Conservation (phyloP, 2,888 invertebrate genomes). For the Limnephilus rhombicus region DNA sequence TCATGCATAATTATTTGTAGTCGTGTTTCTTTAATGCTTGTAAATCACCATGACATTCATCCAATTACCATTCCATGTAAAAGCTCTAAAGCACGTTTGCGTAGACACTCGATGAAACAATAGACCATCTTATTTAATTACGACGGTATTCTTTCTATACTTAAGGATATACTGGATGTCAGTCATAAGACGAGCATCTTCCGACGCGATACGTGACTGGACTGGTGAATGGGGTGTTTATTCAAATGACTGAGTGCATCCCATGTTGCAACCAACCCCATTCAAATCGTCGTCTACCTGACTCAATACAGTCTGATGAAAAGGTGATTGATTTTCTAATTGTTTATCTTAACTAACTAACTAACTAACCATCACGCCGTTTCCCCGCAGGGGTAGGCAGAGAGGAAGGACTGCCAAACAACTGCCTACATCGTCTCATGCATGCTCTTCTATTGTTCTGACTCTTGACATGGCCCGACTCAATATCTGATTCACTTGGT, state of each 20-base stretch:
- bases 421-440: too few relatives aligned
- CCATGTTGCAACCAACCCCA: background rate
- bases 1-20: background rate
- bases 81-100: background rate
- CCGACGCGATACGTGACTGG: constrained; percentile 5
- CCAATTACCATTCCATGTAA: background rate
- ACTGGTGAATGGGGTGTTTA: background rate
- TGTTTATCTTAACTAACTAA: too few relatives aligned
- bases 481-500: too few relatives aligned
- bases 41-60: background rate
- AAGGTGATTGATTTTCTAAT: background rate
- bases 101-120: background rate
- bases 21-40: background rate
- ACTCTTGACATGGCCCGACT: too few relatives aligned
- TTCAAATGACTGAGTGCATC: constrained; percentile 11
- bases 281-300: background rate
- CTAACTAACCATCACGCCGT: too few relatives aligned
- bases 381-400: too few relatives aligned
- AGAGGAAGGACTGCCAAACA: too few relatives aligned
- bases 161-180: background rate
- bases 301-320: background rate
- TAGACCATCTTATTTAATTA: background rate
- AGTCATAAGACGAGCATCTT: constrained; percentile 13
- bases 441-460: too few relatives aligned
- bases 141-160: background rate